phyloP scores from a whole-genome alignment of 1,140 invertebrate genomes.

The Euura saliciscinereae region DNA sequence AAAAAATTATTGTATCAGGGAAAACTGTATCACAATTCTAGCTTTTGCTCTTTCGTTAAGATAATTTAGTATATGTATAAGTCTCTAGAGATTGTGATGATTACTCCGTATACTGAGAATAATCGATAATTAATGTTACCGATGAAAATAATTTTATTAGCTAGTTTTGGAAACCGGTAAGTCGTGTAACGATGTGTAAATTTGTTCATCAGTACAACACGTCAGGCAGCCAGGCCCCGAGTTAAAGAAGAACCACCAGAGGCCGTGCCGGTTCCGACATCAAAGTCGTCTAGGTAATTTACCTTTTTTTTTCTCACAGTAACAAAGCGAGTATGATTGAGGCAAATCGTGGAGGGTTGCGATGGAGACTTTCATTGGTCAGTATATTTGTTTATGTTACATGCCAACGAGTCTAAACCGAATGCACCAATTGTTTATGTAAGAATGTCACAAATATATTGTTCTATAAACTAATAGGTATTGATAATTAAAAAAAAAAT shows the following conservation, averaged over 20 bases:
- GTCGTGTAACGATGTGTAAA: constrained; percentile 58
- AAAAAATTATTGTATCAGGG: too few relatives aligned
- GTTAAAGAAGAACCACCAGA: constrained; percentile 62
- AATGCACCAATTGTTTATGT: constrained; percentile 3
- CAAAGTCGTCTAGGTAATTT: constrained; percentile 62
- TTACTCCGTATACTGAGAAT: background rate
- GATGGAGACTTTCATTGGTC: background rate
- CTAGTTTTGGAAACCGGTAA: constrained; percentile 28
- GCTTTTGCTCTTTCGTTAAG: too few relatives aligned
- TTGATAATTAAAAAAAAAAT: background rate
- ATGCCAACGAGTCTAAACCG: constrained; percentile 4
- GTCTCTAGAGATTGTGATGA: background rate
- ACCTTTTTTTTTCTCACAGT: constrained; percentile 33
- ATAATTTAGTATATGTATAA: background rate
- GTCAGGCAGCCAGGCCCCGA: constrained; percentile 63
- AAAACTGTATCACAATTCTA: too few relatives aligned
- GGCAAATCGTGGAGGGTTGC: background rate
- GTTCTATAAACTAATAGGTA: background rate
- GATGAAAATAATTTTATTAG: constrained; percentile 8
- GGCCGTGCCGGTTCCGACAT: constrained; percentile 61
- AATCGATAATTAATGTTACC: constrained; percentile 16
- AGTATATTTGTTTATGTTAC: constrained; percentile 3
- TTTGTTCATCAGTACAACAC: constrained; percentile 70
- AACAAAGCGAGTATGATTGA: background rate
- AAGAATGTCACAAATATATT: background rate